These are phyloP conservation scores for Macropus fuliginosus DNA, from an alignment of 2,797 vertebrate species.

Conservation along the genomic window DNA sequence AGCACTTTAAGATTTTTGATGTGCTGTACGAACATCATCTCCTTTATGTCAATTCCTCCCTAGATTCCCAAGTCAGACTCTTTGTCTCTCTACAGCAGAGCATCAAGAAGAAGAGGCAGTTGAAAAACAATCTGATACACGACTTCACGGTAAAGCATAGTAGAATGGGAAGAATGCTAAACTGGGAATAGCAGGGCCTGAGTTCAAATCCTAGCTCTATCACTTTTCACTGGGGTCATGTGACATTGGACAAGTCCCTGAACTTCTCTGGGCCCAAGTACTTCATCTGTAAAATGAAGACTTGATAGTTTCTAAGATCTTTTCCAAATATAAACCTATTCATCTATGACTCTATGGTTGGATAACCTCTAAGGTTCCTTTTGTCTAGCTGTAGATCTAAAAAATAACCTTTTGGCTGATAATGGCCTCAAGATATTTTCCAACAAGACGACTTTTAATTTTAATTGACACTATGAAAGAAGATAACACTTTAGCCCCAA, in stretches of 20 bases:
- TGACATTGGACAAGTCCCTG: slow-evolving; percentile 4
- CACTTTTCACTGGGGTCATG: background rate
- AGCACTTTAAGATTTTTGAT: background rate
- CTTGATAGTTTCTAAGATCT: background rate
- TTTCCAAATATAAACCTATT: background rate
- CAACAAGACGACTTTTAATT: background rate
- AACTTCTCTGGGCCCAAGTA: background rate
- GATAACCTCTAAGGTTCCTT: background rate
- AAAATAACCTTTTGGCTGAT: background rate
- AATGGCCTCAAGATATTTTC: background rate
- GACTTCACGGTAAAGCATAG: background rate
- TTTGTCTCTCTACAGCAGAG: background rate
- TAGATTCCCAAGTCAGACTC: background rate
- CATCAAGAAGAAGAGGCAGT: background rate
- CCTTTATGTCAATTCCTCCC: background rate
- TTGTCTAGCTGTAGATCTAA: background rate
- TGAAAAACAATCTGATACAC: background rate
- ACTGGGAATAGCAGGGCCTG: background rate
- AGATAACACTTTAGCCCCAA: background rate
- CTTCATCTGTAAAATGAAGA: slow-evolving; percentile 2
- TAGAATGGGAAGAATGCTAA: background rate
- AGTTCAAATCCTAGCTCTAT: background rate
- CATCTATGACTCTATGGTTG: background rate
- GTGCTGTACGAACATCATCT: background rate
- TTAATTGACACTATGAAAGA: background rate